Base-by-base conservation (phyloP, 1,140 invertebrate species). In the Aphaenogaster floridana region DNA sequence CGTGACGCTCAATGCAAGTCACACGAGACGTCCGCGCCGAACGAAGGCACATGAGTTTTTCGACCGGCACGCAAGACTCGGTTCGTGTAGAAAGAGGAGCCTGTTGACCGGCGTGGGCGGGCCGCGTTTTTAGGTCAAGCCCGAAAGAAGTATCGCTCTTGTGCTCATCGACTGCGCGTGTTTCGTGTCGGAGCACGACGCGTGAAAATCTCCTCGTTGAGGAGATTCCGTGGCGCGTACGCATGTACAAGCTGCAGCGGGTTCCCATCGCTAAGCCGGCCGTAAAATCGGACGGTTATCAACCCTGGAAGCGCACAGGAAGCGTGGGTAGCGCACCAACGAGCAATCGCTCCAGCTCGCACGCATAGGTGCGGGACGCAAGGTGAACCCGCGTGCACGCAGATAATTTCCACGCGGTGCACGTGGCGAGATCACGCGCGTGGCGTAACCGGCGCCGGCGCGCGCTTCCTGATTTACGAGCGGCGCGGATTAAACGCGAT, bases 401-500 rank as follows among this genome's bases (percentile, higher is more conserved):
- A 83, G 74, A 59, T 90, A 90, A 91, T 91, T 71, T 88, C 76
- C 52, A 48, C 68, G 42, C 21, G 21, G 36, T 63, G 86, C 86
- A 86, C 89, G 86, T 91, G 85, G 84, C 45, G 42, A 28, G 34
- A 42, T 45, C 39, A 28, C 13, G 6, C 15, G 52, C 39, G 52
- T 61, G 54, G 39, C 68, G 69, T 76, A 61, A 74, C 28, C 42
- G 64, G 79, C 52, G 79, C 69, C 57, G 50, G 74, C 74, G 48
- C 45, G n/a, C 61, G 48, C 21, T 34, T 9, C 77, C 57, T 76
- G 80, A 74, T 61, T 83, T 61, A 83, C 68, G 68, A 83, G 80
- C 80, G 64, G 39, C 39, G 66, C 79, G 68, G 54, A 74, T 83
- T 76, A 84, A 84, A 50, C 54, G 42, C 54, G 80, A 84, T 84